Conservation (phyloP, 2,797 vertebrate genomes). For the Tympanoctomys barrerae region DNA sequence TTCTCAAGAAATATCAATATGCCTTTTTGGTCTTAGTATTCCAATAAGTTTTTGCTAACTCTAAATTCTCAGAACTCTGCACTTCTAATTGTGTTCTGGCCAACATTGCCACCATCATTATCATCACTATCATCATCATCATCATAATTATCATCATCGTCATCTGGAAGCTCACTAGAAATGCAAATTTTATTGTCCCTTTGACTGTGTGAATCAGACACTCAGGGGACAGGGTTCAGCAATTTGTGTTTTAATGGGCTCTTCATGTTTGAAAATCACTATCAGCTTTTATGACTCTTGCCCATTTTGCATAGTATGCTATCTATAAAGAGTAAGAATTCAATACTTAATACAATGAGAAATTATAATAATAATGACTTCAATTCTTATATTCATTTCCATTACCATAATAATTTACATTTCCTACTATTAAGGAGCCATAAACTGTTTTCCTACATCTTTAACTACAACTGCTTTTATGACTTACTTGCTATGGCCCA, state of each 20-base stretch:
- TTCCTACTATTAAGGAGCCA: slow-evolving; percentile 34
- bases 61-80: slow-evolving; percentile 32
- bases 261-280: slow-evolving; percentile 25
- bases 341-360: not conserved
- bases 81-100: not conserved
- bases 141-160: not conserved
- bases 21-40: not conserved
- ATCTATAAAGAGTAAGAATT: slow-evolving; percentile 7
- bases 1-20: slow-evolving; percentile 30
- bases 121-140: not conserved
- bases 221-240: not conserved
- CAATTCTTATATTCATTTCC: not conserved
- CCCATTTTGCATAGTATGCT: not conserved
- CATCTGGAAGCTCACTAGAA: slow-evolving; percentile 20
- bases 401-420: not conserved
- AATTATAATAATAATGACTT: slow-evolving; percentile 26
- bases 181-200: not conserved
- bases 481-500: not conserved
- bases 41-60: slow-evolving; percentile 29
- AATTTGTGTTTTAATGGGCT: slow-evolving; percentile 47
- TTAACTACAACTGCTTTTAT: slow-evolving; percentile 27
- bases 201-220: not conserved
- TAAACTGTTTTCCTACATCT: not conserved
- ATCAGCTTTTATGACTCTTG: slow-evolving; percentile 12
- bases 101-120: not conserved